These are phyloP conservation scores for Desmodus rotundus DNA, from an alignment of 2,113 vertebrate species.

Conservation along the genomic window DNA sequence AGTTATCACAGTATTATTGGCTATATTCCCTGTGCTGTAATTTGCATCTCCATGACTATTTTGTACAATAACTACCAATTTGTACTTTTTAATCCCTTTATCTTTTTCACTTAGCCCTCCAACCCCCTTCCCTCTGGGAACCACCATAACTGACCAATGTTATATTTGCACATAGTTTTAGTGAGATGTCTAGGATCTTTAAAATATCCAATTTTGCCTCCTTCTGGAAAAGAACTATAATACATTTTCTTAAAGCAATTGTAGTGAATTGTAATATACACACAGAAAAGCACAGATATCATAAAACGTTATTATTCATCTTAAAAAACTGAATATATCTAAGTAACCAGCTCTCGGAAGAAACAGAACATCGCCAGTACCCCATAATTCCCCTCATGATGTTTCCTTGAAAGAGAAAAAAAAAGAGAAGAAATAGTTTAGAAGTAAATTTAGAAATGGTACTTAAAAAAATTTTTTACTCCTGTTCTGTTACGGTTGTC, in stretches of 20 bases:
- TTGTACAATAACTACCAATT: background rate
- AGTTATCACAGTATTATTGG: background rate
- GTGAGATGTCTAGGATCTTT: background rate
- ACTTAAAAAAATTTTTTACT: no score
- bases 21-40: background rate
- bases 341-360: background rate
- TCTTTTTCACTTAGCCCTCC: background rate
- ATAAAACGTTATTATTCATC: background rate
- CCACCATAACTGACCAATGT: background rate
- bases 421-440: background rate
- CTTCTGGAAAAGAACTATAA: background rate
- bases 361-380: background rate
- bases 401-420: background rate
- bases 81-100: background rate
- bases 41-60: background rate
- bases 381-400: background rate
- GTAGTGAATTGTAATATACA: background rate
- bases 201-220: background rate
- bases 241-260: background rate
- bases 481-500: no score
- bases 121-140: background rate
- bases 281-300: background rate
- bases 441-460: background rate
- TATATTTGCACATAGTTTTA: background rate
- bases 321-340: background rate